Conservation (phyloP, 2,113 vertebrate genomes). For the Rousettus leschenaultii region DNA sequence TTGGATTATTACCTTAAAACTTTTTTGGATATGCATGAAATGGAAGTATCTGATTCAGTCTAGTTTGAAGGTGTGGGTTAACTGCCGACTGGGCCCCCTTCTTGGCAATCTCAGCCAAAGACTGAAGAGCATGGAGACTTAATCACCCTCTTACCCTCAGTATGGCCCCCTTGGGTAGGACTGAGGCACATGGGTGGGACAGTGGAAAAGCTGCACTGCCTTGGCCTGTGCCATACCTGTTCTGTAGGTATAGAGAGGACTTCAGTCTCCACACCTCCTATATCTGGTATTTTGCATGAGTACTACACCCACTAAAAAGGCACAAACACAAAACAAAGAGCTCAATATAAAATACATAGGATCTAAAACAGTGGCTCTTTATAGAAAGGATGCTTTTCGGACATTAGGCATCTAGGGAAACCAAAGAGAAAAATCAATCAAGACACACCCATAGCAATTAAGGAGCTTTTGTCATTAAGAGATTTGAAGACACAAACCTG, state of each 20-base stretch:
- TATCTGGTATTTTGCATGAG: constrained; percentile 80
- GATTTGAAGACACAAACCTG: constrained; percentile 83
- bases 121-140: constrained; percentile 79
- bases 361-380: constrained; percentile 72
- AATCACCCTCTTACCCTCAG: constrained; percentile 54
- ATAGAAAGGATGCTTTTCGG: constrained; percentile 66
- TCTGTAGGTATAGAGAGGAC: constrained; percentile 81
- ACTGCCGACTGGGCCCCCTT: background rate
- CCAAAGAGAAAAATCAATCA: constrained; percentile 56
- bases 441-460: background rate
- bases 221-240: constrained; percentile 79
- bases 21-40: constrained; percentile 65
- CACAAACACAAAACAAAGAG: constrained; percentile 75
- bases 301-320: constrained; percentile 75
- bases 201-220: constrained; percentile 72
- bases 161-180: constrained; percentile 50
- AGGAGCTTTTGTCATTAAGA: constrained; percentile 1
- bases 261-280: constrained; percentile 82
- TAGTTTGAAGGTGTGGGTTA: constrained; percentile 32
- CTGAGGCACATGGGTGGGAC: constrained; percentile 74
- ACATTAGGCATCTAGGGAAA: constrained; percentile 61
- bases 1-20: background rate
- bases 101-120: constrained; percentile 66
- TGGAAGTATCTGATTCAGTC: constrained; percentile 52
- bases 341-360: constrained; percentile 76